phyloP scores from a whole-genome alignment of 2,113 vertebrate genomes.

The Tragelaphus scriptus region DNA sequence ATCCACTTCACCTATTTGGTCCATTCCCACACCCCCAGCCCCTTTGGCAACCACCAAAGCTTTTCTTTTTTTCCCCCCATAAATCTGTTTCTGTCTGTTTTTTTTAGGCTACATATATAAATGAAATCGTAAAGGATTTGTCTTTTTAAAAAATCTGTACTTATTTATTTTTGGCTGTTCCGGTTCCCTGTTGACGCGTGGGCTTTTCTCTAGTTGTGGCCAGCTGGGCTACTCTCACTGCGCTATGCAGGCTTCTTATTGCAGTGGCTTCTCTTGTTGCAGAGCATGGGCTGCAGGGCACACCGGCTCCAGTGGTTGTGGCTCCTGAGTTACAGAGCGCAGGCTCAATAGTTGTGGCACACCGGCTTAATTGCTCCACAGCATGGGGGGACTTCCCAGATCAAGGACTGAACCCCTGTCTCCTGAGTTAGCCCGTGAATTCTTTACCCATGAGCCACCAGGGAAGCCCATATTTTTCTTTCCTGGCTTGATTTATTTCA shows the following conservation, averaged over 20 bases:
- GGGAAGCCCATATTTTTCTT: not conserved
- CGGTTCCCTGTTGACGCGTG: not conserved
- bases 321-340: not conserved
- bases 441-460: not conserved
- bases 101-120: not conserved
- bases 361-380: not conserved
- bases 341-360: not conserved
- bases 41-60: not conserved
- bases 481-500: not conserved
- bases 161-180: not conserved
- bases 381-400: not conserved
- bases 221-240: not conserved
- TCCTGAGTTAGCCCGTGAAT: not conserved
- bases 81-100: not conserved
- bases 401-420: not conserved
- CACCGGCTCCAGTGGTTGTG: not conserved
- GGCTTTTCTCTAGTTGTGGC: not conserved
- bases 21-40: not conserved
- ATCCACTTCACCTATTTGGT: not conserved
- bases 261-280: not conserved
- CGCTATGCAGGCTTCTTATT: rapidly evolving
- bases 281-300: not conserved
- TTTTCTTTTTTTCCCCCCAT: not conserved
- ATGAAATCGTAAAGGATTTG: not conserved
- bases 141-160: not conserved